A percentile compares a stretch with the other conserved stretches of the same genome.
Conservation (phyloP, 1,140 invertebrate genomes). For the Drosophila grimshawi region DNA sequence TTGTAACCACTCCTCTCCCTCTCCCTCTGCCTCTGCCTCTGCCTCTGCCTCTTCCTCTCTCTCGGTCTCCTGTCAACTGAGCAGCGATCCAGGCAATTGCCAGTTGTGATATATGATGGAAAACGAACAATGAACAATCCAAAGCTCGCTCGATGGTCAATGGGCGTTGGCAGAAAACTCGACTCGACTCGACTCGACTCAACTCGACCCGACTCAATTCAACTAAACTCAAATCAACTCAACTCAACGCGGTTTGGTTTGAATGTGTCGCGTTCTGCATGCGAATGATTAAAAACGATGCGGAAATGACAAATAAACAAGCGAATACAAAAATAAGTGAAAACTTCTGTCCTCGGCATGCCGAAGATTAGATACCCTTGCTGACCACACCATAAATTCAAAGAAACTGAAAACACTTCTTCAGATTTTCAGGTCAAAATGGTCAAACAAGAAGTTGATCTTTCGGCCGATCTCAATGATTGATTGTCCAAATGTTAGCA, state of each 20-base stretch:
- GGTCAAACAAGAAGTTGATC: no score
- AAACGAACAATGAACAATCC: conserved; percentile 1
- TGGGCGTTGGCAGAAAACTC: conserved; percentile 26
- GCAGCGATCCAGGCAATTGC: conserved; percentile 32
- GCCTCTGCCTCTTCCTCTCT: background rate
- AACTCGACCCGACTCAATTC: background rate
- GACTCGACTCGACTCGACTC: background rate
- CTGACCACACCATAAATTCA: background rate
- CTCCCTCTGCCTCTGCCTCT: background rate
- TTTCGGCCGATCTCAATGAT: no score
- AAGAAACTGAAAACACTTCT: no score
- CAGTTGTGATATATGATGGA: conserved; percentile 37
- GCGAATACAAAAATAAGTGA: conserved; percentile 1
- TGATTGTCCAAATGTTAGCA: no score
- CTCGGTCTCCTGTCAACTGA: conserved; percentile 9
- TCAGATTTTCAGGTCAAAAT: no score
- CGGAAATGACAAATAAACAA: conserved; percentile 32
- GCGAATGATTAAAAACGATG: conserved; percentile 25
- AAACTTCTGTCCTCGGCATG: no score
- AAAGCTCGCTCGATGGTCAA: conserved; percentile 1
- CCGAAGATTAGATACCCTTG: background rate
- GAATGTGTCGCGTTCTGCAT: conserved; percentile 12
- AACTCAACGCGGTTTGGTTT: background rate
- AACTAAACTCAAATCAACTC: background rate
- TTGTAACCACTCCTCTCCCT: background rate